Conservation (phyloP, 2,113 vertebrate genomes). For the Actenoides lindsayi region DNA sequence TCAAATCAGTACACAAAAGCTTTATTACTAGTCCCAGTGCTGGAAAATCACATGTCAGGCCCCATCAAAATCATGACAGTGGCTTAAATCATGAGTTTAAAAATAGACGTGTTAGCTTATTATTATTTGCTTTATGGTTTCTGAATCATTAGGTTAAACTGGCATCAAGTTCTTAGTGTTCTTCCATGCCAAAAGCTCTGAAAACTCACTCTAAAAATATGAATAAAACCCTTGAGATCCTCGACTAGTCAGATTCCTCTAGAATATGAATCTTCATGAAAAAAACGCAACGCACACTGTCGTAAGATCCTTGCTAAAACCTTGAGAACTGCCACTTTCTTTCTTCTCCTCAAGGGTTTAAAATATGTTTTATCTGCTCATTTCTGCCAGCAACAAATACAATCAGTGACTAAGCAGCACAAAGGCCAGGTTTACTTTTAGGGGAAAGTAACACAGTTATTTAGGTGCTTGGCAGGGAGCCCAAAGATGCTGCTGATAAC, state of each 20-base stretch:
- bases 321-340: not conserved
- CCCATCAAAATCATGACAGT: conserved; percentile 39
- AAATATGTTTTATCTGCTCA: not conserved
- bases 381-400: conserved; percentile 15
- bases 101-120: conserved; percentile 39
- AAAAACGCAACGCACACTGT: not conserved
- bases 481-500: not conserved
- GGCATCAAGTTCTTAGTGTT: not conserved
- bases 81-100: conserved; percentile 25
- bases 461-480: not conserved
- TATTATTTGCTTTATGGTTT: conserved; percentile 42
- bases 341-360: not conserved
- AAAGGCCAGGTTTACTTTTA: conserved; percentile 35
- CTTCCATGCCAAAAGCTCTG: not conserved
- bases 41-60: conserved; percentile 28
- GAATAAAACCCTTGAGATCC: not conserved
- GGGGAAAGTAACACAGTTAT: not conserved
- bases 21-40: not conserved
- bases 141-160: conserved; percentile 43
- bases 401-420: not conserved
- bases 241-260: not conserved
- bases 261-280: not conserved
- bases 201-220: conserved; percentile 27
- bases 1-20: conserved; percentile 37
- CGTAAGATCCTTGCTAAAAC: not conserved